Conservation (phyloP, 2,797 vertebrate genomes). For the Sebastolobus altivelis region DNA sequence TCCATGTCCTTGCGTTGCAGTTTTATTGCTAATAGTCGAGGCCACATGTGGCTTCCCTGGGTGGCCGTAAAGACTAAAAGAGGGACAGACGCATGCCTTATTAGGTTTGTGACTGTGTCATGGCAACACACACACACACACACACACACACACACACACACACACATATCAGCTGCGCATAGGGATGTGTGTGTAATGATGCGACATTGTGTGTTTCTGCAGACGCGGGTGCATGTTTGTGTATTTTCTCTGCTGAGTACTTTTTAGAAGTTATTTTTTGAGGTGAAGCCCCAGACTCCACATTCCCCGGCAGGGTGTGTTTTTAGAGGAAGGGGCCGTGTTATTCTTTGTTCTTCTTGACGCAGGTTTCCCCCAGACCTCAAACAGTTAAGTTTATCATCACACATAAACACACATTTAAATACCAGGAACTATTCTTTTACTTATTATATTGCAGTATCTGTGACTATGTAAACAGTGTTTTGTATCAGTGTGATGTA, state of each 20-base stretch:
- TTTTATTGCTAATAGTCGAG: slow-evolving; percentile 20
- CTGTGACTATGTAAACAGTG: background rate
- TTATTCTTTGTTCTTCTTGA: slow-evolving; percentile 66
- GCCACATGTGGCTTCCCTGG: slow-evolving; percentile 9
- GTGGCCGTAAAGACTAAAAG: slow-evolving; percentile 26
- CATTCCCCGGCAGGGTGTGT: slow-evolving; percentile 58
- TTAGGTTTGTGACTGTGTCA: slow-evolving; percentile 36
- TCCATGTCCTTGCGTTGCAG: slow-evolving; percentile 27
- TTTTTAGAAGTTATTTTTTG: slow-evolving; percentile 39
- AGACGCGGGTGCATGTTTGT: slow-evolving; percentile 6
- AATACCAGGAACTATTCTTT: slow-evolving; percentile 10
- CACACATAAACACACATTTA: slow-evolving; percentile 31
- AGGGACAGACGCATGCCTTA: slow-evolving; percentile 32
- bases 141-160: background rate
- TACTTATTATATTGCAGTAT: background rate
- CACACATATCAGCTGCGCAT: background rate
- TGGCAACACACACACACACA: background rate
- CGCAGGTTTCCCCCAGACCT: slow-evolving; percentile 55
- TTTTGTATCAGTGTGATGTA: too few species aligned
- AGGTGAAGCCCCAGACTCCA: slow-evolving; percentile 58
- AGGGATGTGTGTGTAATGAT: slow-evolving; percentile 13
- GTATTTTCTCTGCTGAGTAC: slow-evolving; percentile 43
- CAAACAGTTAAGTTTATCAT: slow-evolving; percentile 60
- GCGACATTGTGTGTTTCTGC: background rate
- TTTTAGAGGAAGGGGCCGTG: slow-evolving; percentile 68